Evolutionary conservation across 2,888 invertebrate genomes (phyloP).

Genomic region (Proisotoma minuta): DNA sequence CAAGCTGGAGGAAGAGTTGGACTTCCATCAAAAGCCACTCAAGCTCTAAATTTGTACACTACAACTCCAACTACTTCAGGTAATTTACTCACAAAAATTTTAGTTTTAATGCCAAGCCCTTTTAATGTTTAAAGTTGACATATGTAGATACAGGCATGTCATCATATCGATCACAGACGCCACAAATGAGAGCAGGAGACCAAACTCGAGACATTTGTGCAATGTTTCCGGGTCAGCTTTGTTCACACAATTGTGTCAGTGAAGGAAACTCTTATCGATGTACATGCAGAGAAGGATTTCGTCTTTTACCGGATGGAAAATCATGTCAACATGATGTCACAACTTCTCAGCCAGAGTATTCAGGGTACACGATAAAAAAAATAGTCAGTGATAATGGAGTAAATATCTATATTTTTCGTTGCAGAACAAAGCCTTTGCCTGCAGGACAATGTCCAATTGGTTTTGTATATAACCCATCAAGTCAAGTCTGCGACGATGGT

Average conservation of each 20-base stretch:
- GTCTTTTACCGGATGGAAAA: constrained; percentile 64
- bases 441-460: constrained; percentile 48
- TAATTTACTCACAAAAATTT: not conserved
- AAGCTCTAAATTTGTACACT: no score
- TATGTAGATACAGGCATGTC: no score
- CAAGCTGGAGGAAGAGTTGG: constrained; percentile 49
- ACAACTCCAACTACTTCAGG: no score
- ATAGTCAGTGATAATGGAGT: not conserved
- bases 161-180: constrained; percentile 12
- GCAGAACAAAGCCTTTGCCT: not conserved
- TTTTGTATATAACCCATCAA: constrained; percentile 48
- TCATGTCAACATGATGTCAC: constrained; percentile 55
- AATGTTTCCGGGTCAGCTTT: constrained; percentile 58
- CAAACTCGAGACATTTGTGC: constrained; percentile 61
- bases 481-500: constrained; percentile 49
- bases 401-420: not conserved
- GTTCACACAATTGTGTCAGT: constrained; percentile 73
- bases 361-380: not conserved
- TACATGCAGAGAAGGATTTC: constrained; percentile 65
- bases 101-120: not conserved
- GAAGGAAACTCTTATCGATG: constrained; percentile 67
- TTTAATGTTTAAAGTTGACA: no score
- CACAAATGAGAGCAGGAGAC: no score
- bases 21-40: constrained; percentile 13
- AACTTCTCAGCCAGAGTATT: not conserved